Evolutionary conservation across 2,888 invertebrate genomes (phyloP), one percentile per base, ranked within the genome.

Genomic region (Agonopterix heracliana): DNA sequence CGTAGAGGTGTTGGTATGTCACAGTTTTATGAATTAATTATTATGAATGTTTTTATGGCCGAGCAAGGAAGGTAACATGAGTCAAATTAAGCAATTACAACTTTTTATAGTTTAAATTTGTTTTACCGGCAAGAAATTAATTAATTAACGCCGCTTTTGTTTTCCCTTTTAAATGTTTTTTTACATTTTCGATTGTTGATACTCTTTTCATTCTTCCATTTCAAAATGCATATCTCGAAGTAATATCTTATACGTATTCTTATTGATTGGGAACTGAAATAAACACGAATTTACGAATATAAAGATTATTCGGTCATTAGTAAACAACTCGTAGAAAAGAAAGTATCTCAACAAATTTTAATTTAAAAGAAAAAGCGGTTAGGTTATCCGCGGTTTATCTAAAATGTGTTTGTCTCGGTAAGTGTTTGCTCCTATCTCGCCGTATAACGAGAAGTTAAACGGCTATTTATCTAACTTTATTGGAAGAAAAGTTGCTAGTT

Each of bases 21-120:
- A 47, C 47, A 36, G 42, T 36, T 49, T 52, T 52, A 52, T 52
- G 49, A 49, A 52, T 44, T 52, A 47, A 47, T 52, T 47, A 52
- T 47, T 40, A 46, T 17, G 40, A 48, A 45, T 42, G 51, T 36
- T 50, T 47, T 47, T 47, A 45, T 44, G 34, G 13, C 17, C n/a
- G 12, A 13, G 41, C n/a, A 41, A 12, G 11, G 43, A 35, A 44
- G 34, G 14, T 35, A 41, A 9, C n/a, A 34, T 8, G 34, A 11
- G 34, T 34, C 7, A 8, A 9, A 26, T 26, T 5, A 45, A 46
- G 46, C 46, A 46, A 40, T 46, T 11, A 45, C 35, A 1, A 11
- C 7, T 34, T 46, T 40, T 35, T 36, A 45, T 45, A 43, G 26
- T 43, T 43, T 17, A 9, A 43, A 17, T 43, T 43, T 26, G 26